Evolutionary conservation across 2,888 invertebrate genomes (phyloP).

Genomic region (Micropterix aruncella): DNA sequence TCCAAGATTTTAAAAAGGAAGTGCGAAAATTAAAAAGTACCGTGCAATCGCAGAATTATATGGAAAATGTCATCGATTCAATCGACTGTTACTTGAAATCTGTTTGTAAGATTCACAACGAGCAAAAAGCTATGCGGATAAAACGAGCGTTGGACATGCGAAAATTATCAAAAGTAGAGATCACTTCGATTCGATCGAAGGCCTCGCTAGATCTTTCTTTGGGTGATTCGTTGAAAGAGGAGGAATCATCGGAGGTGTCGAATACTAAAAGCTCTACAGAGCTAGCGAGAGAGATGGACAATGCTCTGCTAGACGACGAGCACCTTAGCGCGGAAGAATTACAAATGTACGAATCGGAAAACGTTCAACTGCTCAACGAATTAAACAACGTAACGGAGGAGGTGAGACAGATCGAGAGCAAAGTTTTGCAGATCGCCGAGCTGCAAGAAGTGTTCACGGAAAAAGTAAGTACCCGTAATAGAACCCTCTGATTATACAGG

Average conservation of each 20-base stretch:
- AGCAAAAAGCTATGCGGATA: slow-evolving; percentile 76
- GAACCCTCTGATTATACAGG: too few relatives aligned
- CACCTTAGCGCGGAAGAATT: slow-evolving; percentile 73
- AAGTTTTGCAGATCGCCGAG: slow-evolving; percentile 91
- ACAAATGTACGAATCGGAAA: slow-evolving; percentile 89
- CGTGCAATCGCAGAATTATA: slow-evolving; percentile 62
- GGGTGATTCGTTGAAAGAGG: slow-evolving; percentile 6
- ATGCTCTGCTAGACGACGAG: slow-evolving; percentile 41
- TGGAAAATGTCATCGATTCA: slow-evolving; percentile 57
- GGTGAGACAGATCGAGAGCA: slow-evolving; percentile 77
- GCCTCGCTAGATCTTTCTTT: background rate
- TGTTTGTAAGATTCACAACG: slow-evolving; percentile 77
- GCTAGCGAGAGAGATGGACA: slow-evolving; percentile 19
- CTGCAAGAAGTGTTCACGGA: slow-evolving; percentile 94
- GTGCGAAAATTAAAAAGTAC: slow-evolving; percentile 34
- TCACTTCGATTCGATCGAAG: slow-evolving; percentile 19
- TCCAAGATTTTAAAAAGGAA: slow-evolving; percentile 63
- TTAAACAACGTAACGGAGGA: slow-evolving; percentile 82
- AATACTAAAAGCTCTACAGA: slow-evolving; percentile 9
- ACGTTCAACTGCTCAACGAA: slow-evolving; percentile 73
- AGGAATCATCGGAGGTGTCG: slow-evolving; percentile 8
- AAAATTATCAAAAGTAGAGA: slow-evolving; percentile 59
- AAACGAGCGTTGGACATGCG: slow-evolving; percentile 75
- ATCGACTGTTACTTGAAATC: slow-evolving; percentile 70
- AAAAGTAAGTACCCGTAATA: slow-evolving; percentile 55